These are phyloP conservation scores for Keiferia lycopersicella DNA, from an alignment of 2,888 invertebrate genomes.

Conservation along the genomic window DNA sequence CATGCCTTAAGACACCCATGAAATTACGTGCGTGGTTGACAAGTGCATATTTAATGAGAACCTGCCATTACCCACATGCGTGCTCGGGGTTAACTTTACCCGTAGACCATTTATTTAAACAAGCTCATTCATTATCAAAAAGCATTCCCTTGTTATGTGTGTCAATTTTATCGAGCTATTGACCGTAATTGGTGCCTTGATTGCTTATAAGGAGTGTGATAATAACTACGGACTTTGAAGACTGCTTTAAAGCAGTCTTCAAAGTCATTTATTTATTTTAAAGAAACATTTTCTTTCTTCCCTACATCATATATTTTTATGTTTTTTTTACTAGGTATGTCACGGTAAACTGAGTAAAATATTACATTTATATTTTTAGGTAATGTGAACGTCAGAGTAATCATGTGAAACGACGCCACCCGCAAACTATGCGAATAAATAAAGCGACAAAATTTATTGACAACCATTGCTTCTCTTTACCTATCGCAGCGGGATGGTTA, in stretches of 20 bases:
- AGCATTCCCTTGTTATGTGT: constrained; percentile 54
- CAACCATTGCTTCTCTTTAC: constrained; percentile 61
- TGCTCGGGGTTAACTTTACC: constrained; percentile 39
- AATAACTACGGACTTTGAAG: constrained; percentile 25
- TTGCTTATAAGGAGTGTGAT: constrained; percentile 35
- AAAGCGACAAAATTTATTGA: constrained; percentile 57
- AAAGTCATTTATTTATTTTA: background rate
- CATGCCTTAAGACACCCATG: constrained; percentile 22
- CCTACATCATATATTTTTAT: background rate
- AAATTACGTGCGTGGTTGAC: constrained; percentile 30
- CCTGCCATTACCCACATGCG: constrained; percentile 42
- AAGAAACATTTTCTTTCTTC: background rate
- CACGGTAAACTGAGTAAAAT: constrained; percentile 20
- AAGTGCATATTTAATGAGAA: constrained; percentile 41
- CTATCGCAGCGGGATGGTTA: constrained; percentile 68
- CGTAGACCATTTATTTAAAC: constrained; percentile 48
- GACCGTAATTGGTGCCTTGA: constrained; percentile 49
- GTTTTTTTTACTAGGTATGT: constrained; percentile 1
- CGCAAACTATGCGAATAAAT: constrained; percentile 50
- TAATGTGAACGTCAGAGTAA: constrained; percentile 39
- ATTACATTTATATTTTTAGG: constrained; percentile 30
- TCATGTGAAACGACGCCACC: constrained; percentile 42
- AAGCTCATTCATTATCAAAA: constrained; percentile 57
- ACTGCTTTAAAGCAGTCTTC: no score
- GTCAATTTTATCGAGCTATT: constrained; percentile 32